These are phyloP conservation scores for Linurgus olivaceus DNA, from an alignment of 2,797 vertebrate species.

Conservation along the genomic window DNA sequence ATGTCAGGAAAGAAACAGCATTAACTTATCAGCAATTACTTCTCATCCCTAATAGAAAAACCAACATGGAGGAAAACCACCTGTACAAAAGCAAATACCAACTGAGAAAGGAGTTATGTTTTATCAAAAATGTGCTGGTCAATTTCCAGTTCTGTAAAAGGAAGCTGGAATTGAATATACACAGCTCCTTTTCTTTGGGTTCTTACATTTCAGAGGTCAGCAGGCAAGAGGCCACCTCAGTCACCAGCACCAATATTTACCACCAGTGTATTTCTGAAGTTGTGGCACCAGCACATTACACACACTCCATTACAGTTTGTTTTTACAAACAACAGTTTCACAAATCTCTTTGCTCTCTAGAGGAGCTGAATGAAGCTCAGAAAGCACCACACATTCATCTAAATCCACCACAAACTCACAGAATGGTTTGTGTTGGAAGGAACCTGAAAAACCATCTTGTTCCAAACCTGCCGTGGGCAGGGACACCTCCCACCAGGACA, in stretches of 20 bases:
- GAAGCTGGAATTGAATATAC: neutral
- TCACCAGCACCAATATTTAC: neutral
- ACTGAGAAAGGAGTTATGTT: neutral
- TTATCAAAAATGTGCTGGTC: neutral
- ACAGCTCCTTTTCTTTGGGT: neutral
- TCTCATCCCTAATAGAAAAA: neutral
- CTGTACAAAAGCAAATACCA: neutral
- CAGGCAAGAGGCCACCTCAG: neutral
- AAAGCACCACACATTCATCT: neutral
- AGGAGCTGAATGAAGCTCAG: neutral
- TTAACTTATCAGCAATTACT: neutral
- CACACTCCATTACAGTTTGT: neutral
- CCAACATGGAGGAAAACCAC: rapidly evolving
- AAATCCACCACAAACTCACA: neutral
- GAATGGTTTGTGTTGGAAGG: neutral
- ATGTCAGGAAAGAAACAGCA: neutral
- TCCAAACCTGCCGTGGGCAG: neutral
- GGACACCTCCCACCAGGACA: neutral
- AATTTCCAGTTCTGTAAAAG: neutral
- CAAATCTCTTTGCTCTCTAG: neutral
- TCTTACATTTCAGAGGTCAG: neutral
- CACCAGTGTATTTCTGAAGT: neutral
- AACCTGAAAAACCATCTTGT: rapidly evolving
- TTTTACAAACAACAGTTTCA: neutral
- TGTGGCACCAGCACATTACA: neutral